Evolutionary conservation across 2,113 vertebrate genomes (phyloP).

Genomic region (Sinocyclocheilus anshuiensis): DNA sequence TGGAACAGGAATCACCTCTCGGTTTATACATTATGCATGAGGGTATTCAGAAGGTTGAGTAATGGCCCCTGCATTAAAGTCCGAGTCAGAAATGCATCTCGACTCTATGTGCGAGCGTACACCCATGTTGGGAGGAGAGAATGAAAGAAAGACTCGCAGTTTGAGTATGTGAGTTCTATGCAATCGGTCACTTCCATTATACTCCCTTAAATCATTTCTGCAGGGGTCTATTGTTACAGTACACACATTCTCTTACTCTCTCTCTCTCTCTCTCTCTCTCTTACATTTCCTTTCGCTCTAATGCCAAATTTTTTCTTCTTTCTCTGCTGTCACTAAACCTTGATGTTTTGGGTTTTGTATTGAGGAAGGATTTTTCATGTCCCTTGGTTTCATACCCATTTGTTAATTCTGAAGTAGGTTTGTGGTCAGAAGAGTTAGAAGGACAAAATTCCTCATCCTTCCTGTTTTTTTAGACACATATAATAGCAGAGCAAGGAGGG

Average conservation of each 20-base stretch:
- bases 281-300: no score
- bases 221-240: background rate
- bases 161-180: conserved; percentile 56
- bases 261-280: background rate
- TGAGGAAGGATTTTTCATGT: background rate
- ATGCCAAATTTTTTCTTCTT: background rate
- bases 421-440: background rate
- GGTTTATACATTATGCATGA: conserved; percentile 69
- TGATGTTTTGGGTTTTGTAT: background rate
- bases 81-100: conserved; percentile 51
- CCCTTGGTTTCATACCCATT: background rate
- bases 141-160: conserved; percentile 37
- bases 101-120: background rate
- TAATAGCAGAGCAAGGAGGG: background rate
- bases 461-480: background rate
- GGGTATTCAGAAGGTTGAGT: conserved; percentile 54
- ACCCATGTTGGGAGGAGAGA: conserved; percentile 30
- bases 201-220: conserved; percentile 47
- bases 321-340: background rate
- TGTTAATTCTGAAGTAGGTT: background rate
- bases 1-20: conserved; percentile 65
- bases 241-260: background rate
- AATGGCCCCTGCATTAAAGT: conserved; percentile 58
- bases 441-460: background rate
- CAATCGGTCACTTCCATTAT: conserved; percentile 62